Evolutionary conservation across 1,140 invertebrate genomes (phyloP).

Genomic region (Drosophila triauraria): DNA sequence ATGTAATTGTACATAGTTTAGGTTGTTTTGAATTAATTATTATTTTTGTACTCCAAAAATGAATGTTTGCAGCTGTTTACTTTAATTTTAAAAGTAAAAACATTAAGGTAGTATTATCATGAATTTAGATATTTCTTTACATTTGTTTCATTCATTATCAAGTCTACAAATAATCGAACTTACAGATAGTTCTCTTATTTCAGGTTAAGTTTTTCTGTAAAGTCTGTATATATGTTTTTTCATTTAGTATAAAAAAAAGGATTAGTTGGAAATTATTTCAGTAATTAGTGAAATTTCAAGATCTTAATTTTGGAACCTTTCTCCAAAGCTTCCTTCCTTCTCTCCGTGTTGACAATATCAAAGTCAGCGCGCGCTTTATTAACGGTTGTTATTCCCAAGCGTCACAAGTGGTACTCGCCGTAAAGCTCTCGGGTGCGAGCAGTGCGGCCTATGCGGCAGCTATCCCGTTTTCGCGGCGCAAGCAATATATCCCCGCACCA

Average conservation of each 20-base stretch:
- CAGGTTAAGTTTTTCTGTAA: neutral
- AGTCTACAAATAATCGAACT: no score
- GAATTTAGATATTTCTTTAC: no score
- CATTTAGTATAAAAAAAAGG: no score
- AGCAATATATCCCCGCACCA: constrained; percentile 58
- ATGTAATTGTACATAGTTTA: no score
- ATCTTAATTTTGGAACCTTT: neutral
- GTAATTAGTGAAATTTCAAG: neutral
- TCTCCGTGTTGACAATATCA: constrained; percentile 16
- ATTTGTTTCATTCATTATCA: no score
- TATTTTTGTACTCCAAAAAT: no score
- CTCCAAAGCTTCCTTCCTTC: neutral
- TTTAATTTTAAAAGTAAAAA: no score
- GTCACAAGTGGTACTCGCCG: constrained; percentile 68
- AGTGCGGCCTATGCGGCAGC: constrained; percentile 16
- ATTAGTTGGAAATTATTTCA: no score
- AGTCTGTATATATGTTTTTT: no score
- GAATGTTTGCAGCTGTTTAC: no score
- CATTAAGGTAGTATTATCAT: no score
- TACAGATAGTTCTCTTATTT: neutral
- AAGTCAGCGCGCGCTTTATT: constrained; percentile 55
- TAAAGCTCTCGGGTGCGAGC: constrained; percentile 58
- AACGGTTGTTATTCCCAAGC: constrained; percentile 58
- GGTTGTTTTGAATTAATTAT: no score
- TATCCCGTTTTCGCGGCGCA: constrained; percentile 63